These are phyloP conservation scores for Tiaroga cobitis DNA, from an alignment of 2,797 vertebrate genomes.

Conservation along the genomic window DNA sequence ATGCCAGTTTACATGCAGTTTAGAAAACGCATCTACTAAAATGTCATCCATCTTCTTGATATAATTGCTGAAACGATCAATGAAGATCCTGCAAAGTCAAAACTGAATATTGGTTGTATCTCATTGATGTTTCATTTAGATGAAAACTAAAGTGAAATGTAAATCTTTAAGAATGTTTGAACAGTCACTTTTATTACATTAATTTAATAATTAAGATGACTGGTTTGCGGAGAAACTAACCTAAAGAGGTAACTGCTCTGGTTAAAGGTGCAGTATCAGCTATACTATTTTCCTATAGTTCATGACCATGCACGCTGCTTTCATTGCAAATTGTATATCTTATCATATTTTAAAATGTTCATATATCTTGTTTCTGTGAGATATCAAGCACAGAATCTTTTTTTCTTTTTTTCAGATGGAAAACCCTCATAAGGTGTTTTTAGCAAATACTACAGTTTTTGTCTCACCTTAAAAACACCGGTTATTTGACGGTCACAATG, in stretches of 20 bases:
- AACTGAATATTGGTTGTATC: constrained; percentile 31
- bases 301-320: constrained; percentile 64
- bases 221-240: constrained; percentile 36
- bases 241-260: constrained; percentile 17
- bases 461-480: constrained; percentile 4
- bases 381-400: constrained; percentile 45
- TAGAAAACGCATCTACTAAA: constrained; percentile 36
- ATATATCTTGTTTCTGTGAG: constrained; percentile 51
- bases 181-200: constrained; percentile 55
- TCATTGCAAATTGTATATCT: constrained; percentile 60
- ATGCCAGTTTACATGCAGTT: constrained; percentile 55
- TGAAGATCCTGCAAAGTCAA: constrained; percentile 26
- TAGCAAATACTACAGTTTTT: constrained; percentile 41
- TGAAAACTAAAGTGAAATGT: constrained; percentile 45
- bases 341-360: constrained; percentile 54
- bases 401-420: constrained; percentile 17
- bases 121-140: constrained; percentile 42
- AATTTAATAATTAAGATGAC: constrained; percentile 43
- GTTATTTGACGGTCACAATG: constrained; percentile 1
- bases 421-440: constrained; percentile 38
- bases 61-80: constrained; percentile 20
- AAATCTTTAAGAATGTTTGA: constrained; percentile 45
- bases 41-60: constrained; percentile 31
- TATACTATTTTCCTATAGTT: constrained; percentile 47
- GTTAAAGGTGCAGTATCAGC: constrained; percentile 39